phyloP scores from a whole-genome alignment of 2,797 vertebrate genomes.

The Sparidentex hasta region DNA sequence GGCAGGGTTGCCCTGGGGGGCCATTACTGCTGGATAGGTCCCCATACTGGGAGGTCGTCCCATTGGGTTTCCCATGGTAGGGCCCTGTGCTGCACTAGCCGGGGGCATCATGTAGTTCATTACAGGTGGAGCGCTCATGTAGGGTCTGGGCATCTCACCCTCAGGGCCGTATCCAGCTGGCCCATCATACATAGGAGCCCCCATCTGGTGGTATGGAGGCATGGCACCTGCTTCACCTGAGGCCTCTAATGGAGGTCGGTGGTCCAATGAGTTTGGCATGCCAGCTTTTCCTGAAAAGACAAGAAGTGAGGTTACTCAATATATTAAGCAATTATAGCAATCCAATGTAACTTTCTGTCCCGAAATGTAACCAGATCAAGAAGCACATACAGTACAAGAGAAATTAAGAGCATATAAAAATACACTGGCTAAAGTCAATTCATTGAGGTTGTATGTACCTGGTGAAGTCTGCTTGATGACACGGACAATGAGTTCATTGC shows the following conservation, averaged over 20 bases:
- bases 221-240: conserved; percentile 86
- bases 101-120: conserved; percentile 94
- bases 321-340: neutral
- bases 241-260: conserved; percentile 90
- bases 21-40: conserved; percentile 85
- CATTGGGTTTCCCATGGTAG: conserved; percentile 88
- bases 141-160: conserved; percentile 89
- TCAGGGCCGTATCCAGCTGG: conserved; percentile 88
- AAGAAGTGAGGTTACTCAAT: conserved; percentile 3
- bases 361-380: neutral
- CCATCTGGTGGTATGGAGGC: conserved; percentile 92
- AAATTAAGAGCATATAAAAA: neutral
- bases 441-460: conserved; percentile 79
- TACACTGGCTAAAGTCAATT: neutral
- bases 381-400: neutral
- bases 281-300: conserved; percentile 86
- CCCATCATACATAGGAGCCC: conserved; percentile 89
- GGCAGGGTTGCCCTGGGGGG: conserved; percentile 78
- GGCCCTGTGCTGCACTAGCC: conserved; percentile 85
- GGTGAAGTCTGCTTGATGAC: conserved; percentile 99
- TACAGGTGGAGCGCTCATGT: conserved; percentile 85
- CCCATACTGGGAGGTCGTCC: conserved; percentile 88
- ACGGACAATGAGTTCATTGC: conserved; percentile 96
- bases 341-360: neutral
- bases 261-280: conserved; percentile 87